Evolutionary conservation across 2,888 invertebrate genomes (phyloP), one percentile per base, ranked within the genome.

Genomic region (Rhamnusium bicolor): DNA sequence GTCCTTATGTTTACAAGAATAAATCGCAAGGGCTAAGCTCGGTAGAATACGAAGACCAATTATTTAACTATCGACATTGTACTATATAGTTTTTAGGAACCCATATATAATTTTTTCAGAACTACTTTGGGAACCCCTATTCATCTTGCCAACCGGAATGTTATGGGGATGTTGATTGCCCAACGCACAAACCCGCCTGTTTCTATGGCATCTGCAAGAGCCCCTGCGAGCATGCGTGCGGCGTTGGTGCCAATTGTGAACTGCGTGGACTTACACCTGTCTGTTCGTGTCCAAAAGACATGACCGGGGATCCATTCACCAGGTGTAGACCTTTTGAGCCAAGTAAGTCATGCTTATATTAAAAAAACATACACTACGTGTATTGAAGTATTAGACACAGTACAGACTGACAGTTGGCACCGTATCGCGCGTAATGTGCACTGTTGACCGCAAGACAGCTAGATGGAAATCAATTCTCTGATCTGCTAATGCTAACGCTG

Each of bases 221-320:
- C 86, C 96, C 96, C 0, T 96, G 96, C 86, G 92, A 93, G 16
- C 94, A 94, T 61, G 93, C 93, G 5, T 96, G 96, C 82, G 96
- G 95, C 51, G 89, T 92, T 14, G 92, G 93, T 76, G 96, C 96
- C 2, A 93, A 96, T 82, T 96, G 96, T 87, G 91, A 93, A 83
- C 90, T 96, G 49, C 90, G 94, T 54, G 95, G 93, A 2, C 90
- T 94, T 65, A 95, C 95, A 4, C 95, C 96, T 0, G 92, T 96
- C 14, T 96, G 96, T 87, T 95, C 94, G 70, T 96, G 96, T 86
- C 96, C 96, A 0, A 92, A 91, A 84, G 94, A 95, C 83, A 95
- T 94, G 94, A 96, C 96, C 21, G 96, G 96, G 1, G 93, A 96
- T 90, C 96, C 96, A 2, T 96, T 96, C 88, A 90, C 92, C 1